Evolutionary conservation across 2,113 vertebrate genomes (phyloP), one percentile per base, ranked within the genome.

Genomic region (Smithornis capensis): DNA sequence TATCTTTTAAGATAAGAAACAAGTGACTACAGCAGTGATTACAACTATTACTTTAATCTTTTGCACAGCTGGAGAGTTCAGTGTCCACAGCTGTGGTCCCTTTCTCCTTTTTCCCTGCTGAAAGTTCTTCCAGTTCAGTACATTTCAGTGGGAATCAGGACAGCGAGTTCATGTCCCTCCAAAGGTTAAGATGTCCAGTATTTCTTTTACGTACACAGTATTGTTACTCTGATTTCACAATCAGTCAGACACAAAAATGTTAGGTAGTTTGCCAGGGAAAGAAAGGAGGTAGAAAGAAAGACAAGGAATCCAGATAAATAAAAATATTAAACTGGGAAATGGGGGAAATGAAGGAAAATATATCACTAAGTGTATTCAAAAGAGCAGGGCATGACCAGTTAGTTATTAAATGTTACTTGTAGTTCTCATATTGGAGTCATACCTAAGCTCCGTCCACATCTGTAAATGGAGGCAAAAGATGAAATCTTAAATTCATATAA

Each of bases 141-240:
- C 28, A 5, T 84, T 89, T 68, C 52, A 69, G n/a, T 62, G 59
- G 78, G 57, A 94, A 73, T 47, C 22, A 7, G 86, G 77, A 95
- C 88, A 93, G 42, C 2, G 74, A 90, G 94, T 94, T 88, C 76
- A 4, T 64, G 59, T 93, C 73, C 59, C 59, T 93, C 23, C 80
- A 87, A 88, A 92, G 77, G 73, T 94, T 90, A 84, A 73, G 49
- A 89, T 89, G 88, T 78, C 56, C 90, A 79, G 56, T 22, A 60
- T 83, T 88, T 75, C 93, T 89, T 81, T 93, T 93, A 95, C 31
- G 49, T 87, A 92, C 4, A 4, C 40, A 45, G 65, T 22, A 90
- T 89, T 86, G 71, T 93, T 88, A 78, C 65, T 90, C 64, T 31
- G 52, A 89, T 96, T 97, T 93, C 94, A 92, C 94, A 96, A 86